Base-by-base conservation (phyloP, 2,888 invertebrate species). In the Petrophora chlorosata region DNA sequence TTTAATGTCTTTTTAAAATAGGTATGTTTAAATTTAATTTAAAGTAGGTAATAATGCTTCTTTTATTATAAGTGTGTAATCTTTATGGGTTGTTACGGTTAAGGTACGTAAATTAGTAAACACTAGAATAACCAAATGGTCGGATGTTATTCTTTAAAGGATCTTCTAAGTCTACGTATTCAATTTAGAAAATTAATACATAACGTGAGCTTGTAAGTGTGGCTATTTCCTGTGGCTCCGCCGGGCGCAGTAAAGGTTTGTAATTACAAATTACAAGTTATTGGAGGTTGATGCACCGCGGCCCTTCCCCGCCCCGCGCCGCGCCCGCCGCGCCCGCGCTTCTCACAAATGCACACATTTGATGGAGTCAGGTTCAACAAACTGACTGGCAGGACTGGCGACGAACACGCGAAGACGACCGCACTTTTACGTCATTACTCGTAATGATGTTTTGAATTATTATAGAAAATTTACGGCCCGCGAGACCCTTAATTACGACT, bases 241-340 rank as follows among this genome's bases (percentile, higher is more conserved):
- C 76, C 73, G 76, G 77, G 77, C 77, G 80, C 82, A 77, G 81
- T 85, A 80, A 85, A 86, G 82, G 79, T 79, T 84, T 80, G 83
- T 89, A 87, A 88, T 87, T 86, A 85, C 83, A 82, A 82, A 85
- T 85, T 85, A 85, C 85, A 83, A 83, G 82, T 82, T 85, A 84
- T 85, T 73, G 78, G 82, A 87, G 89, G 88, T 88, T 87, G 85
- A 85, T 88, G 88, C 87, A 85, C 88, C 69, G 73, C 61, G 59
- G 52, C 62, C 63, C 63, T 65, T 44, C 70, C 63, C 58, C 56
- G 47, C 59, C 53, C 56, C 65, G 61, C 71, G 67, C 65, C 3
- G 17, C 67, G 58, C 57, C 45, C 63, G 30, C 61, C 47, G 68
- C 70, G 69, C 73, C 63, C 68, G 71, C 70, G 62, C 77, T 63